A percentile compares a stretch with the other conserved stretches of the same genome.
Conservation (phyloP, 2,888 invertebrate species). For the Xestia rhomboidea region DNA sequence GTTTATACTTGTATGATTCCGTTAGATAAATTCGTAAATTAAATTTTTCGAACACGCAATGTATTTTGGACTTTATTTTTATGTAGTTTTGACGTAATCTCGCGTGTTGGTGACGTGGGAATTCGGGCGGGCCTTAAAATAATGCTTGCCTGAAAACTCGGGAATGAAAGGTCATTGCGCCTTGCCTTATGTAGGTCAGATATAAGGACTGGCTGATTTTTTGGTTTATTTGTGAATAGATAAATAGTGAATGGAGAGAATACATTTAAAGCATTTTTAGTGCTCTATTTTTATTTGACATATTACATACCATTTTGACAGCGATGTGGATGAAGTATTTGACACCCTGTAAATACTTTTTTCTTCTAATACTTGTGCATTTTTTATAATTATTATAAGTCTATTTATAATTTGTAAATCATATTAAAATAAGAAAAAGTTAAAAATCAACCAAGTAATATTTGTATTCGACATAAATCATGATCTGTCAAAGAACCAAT, state of each 20-base stretch:
- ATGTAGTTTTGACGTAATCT: constrained; percentile 70
- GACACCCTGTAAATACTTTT: not conserved
- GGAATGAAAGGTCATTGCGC: constrained; percentile 81
- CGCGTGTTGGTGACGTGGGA: constrained; percentile 62
- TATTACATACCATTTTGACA: not conserved
- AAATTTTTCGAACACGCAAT: constrained; percentile 75
- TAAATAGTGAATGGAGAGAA: constrained; percentile 5
- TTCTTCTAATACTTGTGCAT: no score
- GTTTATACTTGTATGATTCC: constrained; percentile 88
- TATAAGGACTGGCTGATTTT: constrained; percentile 69
- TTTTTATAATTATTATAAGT: not conserved
- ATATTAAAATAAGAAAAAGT: no score
- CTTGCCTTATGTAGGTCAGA: constrained; percentile 83
- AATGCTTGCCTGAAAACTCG: constrained; percentile 79
- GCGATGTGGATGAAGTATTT: not conserved
- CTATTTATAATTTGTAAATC: not conserved
- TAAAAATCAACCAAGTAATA: not conserved
- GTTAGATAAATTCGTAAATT: constrained; percentile 89
- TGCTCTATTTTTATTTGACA: not conserved
- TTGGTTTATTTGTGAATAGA: constrained; percentile 34
- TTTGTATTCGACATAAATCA: not conserved
- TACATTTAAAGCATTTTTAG: constrained; percentile 9
- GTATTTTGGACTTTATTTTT: constrained; percentile 71
- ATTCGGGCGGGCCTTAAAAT: constrained; percentile 84
- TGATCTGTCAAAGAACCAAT: no score